Percentiles rank a stretch among this genome's conserved stretches.
Conservation (phyloP, 2,113 vertebrate genomes). For the Sinosuthora webbiana region DNA sequence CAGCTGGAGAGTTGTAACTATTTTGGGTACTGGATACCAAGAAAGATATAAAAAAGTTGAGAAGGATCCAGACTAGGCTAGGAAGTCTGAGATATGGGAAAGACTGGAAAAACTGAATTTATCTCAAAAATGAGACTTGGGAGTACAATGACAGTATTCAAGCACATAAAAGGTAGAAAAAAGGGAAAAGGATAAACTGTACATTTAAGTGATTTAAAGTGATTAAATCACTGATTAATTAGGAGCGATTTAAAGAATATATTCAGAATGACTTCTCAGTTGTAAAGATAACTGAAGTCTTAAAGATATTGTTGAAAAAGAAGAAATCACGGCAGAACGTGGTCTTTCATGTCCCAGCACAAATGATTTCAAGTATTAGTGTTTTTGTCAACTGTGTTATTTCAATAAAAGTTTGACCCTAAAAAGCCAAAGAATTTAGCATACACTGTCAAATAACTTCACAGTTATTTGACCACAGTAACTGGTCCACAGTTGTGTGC, state of each 20-base stretch:
- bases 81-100: background rate
- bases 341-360: background rate
- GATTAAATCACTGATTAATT: background rate
- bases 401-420: background rate
- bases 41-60: background rate
- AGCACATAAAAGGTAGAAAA: background rate
- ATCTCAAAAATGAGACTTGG: background rate
- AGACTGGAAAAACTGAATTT: background rate
- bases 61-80: background rate
- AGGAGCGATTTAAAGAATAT: background rate
- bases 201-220: background rate
- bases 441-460: background rate
- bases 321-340: background rate
- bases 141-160: background rate
- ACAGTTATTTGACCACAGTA: background rate
- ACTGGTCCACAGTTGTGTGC: background rate
- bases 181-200: background rate
- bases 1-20: background rate
- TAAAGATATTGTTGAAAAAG: background rate
- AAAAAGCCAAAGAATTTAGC: background rate
- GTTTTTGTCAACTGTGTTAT: background rate
- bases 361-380: background rate
- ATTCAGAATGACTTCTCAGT: background rate
- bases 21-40: background rate
- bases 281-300: background rate